These are phyloP conservation scores for Lepidostoma basale DNA, from an alignment of 1,140 invertebrate genomes.

Conservation along the genomic window DNA sequence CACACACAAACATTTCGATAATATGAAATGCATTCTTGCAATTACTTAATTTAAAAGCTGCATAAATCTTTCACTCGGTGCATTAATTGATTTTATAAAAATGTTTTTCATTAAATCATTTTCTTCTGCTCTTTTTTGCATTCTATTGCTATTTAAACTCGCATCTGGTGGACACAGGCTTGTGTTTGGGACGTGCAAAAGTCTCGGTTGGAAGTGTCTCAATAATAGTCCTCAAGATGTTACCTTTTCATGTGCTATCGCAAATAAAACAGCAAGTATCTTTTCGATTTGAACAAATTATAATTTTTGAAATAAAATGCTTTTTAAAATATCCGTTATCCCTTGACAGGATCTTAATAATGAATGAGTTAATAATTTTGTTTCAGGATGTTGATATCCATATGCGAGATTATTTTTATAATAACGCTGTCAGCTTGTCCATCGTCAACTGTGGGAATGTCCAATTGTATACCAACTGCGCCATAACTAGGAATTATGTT, in stretches of 20 bases:
- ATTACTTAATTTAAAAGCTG: not conserved
- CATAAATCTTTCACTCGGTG: not conserved
- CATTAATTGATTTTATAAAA: not conserved
- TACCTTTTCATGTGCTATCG: conserved; percentile 49
- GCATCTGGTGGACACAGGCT: conserved; percentile 47
- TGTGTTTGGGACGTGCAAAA: conserved; percentile 54
- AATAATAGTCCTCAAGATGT: conserved; percentile 51
- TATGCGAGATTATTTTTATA: conserved; percentile 57
- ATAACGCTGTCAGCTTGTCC: conserved; percentile 52
- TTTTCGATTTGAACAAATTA: not conserved
- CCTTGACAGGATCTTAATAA: not conserved
- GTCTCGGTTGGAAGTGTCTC: conserved; percentile 52
- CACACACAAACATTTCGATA: not conserved
- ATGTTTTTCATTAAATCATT: not conserved
- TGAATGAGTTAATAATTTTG: conserved; percentile 41
- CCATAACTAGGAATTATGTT: conserved; percentile 50
- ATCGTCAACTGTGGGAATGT: conserved; percentile 58
- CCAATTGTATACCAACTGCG: conserved; percentile 55
- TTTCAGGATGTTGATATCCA: conserved; percentile 59
- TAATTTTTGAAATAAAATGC: not conserved
- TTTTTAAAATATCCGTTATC: not conserved
- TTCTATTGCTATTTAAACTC: not conserved
- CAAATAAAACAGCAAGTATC: conserved; percentile 38
- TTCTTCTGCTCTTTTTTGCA: not conserved
- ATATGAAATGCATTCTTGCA: not conserved